phyloP scores from a whole-genome alignment of 30 jellyfish, hydroid and myxozoan genomes.

The Pseudorhiza aurosa region DNA sequence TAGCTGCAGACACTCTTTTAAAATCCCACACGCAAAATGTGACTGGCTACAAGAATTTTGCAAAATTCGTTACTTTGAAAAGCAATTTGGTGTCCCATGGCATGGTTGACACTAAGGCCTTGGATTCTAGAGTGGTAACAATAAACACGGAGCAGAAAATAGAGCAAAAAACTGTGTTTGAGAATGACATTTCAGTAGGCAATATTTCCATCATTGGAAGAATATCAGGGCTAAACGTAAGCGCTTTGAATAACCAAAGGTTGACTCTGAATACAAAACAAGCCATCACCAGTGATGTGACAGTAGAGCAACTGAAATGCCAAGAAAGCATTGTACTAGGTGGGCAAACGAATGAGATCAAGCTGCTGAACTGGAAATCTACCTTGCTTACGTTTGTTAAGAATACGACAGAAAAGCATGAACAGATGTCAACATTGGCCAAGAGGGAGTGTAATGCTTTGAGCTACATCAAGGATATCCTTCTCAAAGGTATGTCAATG shows the following conservation, averaged over 20 bases:
- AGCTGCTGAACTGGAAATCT: conserved; percentile 2
- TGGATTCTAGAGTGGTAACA: conserved; percentile 19
- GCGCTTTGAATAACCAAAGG: neutral
- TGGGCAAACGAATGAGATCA: conserved; percentile 60
- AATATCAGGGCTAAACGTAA: conserved; percentile 40
- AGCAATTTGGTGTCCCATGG: conserved; percentile 29
- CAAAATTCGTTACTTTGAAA: neutral
- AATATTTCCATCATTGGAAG: conserved; percentile 12
- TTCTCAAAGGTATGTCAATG: conserved; percentile 10
- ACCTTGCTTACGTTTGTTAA: neutral
- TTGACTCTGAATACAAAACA: conserved; percentile 41
- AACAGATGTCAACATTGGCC: neutral
- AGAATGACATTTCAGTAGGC: neutral
- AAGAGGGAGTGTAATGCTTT: conserved; percentile 51
- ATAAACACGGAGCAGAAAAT: conserved; percentile 59
- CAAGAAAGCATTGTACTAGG: conserved; percentile 10
- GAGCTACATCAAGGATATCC: conserved; percentile 3
- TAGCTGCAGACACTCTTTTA: conserved; percentile 48
- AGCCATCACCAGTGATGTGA: conserved; percentile 15
- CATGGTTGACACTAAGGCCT: conserved; percentile 27
- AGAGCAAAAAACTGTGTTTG: conserved; percentile 1
- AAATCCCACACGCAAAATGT: conserved; percentile 25
- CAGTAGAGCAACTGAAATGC: neutral
- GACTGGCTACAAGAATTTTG: conserved; percentile 55
- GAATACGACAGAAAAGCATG: neutral